Evolutionary conservation across 2,113 vertebrate species (phyloP), one percentile per base, ranked within the genome.

Genomic region (Abramis brama): DNA sequence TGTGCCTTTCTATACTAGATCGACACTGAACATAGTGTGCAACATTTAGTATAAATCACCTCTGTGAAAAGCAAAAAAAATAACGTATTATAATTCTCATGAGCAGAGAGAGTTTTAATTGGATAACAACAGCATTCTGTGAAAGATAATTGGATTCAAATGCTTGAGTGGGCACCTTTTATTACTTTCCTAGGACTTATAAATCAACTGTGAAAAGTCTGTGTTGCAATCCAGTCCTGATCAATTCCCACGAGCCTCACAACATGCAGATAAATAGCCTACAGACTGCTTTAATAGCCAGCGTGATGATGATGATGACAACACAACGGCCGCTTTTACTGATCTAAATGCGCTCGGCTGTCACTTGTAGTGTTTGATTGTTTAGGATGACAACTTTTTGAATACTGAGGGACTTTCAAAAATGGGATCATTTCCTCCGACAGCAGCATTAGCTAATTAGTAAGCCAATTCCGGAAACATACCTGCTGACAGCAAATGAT

Each of bases 71-170:
- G 30, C 43, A 70, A 70, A 57, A 79, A 79, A 91, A 89, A 86
- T 86, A 86, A 87, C 87, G 68, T 85, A 80, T 85, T 88, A 83
- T 84, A 84, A 89, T 88, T 91, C 81, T 82, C 66, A 55, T 84
- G 52, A 91, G 55, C 88, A 76, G 86, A 71, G 82, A 78, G 78
- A 50, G 82, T 90, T 92, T 89, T 90, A 91, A 91, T 91, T 92
- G 86, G 89, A 82, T 83, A 90, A 87, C 81, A 88, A 83, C 84
- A 17, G 79, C 82, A 80, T 89, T 87, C 47, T 81, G 80, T 25
- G 55, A 74, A 86, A 89, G 76, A 86, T 91, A 89, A 91, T 89
- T 91, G 90, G 84, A 85, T 92, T 89, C 88, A 84, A 87, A 91
- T 85, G 87, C 84, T 88, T 87, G 39, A 59, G 57, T 89, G 90